Base-by-base conservation (phyloP, 2,888 invertebrate genomes). In the Laspeyria flexula region DNA sequence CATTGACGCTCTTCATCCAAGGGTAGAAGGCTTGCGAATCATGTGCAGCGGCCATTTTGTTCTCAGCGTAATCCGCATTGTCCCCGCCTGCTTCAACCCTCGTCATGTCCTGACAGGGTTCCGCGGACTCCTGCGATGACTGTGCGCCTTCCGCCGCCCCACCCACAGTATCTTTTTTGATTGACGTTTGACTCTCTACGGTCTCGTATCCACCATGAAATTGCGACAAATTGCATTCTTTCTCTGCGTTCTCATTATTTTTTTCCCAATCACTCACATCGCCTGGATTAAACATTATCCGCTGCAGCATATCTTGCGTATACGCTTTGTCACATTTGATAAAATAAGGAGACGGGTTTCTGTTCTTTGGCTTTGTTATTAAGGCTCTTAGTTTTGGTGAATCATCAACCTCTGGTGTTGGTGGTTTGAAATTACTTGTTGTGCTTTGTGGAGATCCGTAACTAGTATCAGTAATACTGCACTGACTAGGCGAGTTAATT, bases 351-450 rank as follows among this genome's bases (percentile, higher is more conserved):
- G 72, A 73, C 30, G 65, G 65, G 60, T 79, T 88, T 77, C 81
- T 86, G 48, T 50, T 65, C 3, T 60, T 71, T 0, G 83, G 77
- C 51, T 87, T 85, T 2, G 92, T 93, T 46, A 95, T 81, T 42
- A 95, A 75, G 0, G 95, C 94, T 61, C 95, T 88, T 13, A 95
- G 76, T 33, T 94, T 94, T 10, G 94, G 93, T 11, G 93, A 93
- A 70, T 93, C 93, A 2, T 90, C 84, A 37, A 61, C 70, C 52
- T 86, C 85, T 16, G 82, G 81, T 29, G 81, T 78, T 1, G 75
- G 60, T 43, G 88, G 65, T 62, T 89, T 85, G 1, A 83, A 62
- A 44, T 74, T 79, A 53, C 87, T 87, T 2, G 82, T 71, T 11
- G 61, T 60, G 53, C 87, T 90, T 65, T 84, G 86, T 4, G 90